These are phyloP conservation scores for Automeris io DNA, from an alignment of 2,888 invertebrate genomes.

Conservation along the genomic window DNA sequence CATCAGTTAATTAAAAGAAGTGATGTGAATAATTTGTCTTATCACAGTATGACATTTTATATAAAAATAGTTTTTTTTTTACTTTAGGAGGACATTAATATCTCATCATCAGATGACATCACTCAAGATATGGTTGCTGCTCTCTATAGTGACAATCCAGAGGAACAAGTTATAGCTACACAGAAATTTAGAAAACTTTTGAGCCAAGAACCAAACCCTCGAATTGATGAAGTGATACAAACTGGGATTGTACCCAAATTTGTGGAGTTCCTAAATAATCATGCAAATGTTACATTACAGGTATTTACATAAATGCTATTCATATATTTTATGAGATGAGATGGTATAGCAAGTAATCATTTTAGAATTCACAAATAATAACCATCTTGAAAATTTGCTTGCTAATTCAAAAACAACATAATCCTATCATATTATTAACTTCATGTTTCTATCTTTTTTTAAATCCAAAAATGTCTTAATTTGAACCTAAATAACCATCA, in stretches of 20 bases:
- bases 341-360: too few relatives aligned
- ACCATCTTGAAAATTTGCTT: too few relatives aligned
- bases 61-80: constrained; percentile 10
- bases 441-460: too few relatives aligned
- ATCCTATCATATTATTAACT: too few relatives aligned
- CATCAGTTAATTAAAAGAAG: too few relatives aligned
- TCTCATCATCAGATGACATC: constrained; percentile 73
- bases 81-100: constrained; percentile 67
- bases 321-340: neutral
- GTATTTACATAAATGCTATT: constrained; percentile 54
- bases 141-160: constrained; percentile 84
- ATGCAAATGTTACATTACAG: constrained; percentile 90
- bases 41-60: too few relatives aligned
- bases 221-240: constrained; percentile 96
- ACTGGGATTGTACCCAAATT: constrained; percentile 96
- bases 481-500: too few relatives aligned
- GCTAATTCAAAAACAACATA: too few relatives aligned
- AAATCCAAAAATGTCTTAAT: too few relatives aligned
- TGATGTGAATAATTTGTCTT: too few relatives aligned
- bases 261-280: constrained; percentile 91
- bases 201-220: constrained; percentile 97
- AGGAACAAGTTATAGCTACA: constrained; percentile 90
- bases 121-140: constrained; percentile 91
- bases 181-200: constrained; percentile 95
- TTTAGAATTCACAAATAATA: too few relatives aligned